Evolutionary conservation across 2,113 vertebrate species (phyloP).

Genomic region (Crotalus viridis): DNA sequence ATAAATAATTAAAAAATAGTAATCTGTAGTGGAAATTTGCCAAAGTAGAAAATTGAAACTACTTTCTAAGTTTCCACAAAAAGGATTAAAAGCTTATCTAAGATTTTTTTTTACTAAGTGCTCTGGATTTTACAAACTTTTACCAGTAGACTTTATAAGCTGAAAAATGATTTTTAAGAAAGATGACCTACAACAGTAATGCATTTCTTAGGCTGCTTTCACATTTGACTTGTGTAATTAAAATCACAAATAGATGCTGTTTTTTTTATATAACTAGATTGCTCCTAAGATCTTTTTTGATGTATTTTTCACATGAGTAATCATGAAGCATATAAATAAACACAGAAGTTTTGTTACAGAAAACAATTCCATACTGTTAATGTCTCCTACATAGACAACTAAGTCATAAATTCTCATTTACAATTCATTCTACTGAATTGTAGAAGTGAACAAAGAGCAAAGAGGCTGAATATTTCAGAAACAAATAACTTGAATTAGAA

Average conservation of each 20-base stretch:
- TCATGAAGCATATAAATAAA: not conserved
- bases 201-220: not conserved
- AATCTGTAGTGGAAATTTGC: constrained; percentile 26
- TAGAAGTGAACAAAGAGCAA: not conserved
- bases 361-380: not conserved
- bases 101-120: constrained; percentile 21
- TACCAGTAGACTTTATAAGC: constrained; percentile 20
- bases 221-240: not conserved
- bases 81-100: constrained; percentile 23
- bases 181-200: not conserved
- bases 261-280: not conserved
- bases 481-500: not conserved
- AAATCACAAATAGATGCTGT: not conserved
- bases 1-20: constrained; percentile 39
- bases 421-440: not conserved
- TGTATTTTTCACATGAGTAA: not conserved
- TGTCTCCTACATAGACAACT: not conserved
- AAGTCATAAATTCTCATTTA: not conserved
- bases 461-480: not conserved
- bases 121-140: constrained; percentile 30
- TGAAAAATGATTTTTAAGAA: constrained; percentile 12
- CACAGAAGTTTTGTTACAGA: not conserved
- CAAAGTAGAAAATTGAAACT: constrained; percentile 45
- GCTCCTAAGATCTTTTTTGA: not conserved
- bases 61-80: constrained; percentile 32